Conservation (phyloP, 2,797 vertebrate genomes). For the Sardinella longiceps region DNA sequence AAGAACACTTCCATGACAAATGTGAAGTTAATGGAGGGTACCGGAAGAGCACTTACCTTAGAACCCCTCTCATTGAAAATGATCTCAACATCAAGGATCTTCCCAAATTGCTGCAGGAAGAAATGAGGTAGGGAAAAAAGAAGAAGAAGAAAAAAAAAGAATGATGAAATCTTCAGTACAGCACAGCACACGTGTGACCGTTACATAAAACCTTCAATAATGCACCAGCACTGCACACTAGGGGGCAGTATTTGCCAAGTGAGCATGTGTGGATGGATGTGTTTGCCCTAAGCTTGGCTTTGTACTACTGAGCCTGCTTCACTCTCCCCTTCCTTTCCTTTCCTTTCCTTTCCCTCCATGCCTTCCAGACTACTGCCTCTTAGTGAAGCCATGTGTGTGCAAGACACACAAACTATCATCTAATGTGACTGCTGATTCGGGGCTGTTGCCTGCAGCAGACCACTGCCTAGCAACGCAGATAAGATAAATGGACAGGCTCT, state of each 20-base stretch:
- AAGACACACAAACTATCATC: background rate
- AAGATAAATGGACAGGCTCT: background rate
- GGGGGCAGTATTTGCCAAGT: slow-evolving; percentile 66
- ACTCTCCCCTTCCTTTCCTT: background rate
- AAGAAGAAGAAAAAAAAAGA: background rate
- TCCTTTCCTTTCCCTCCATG: background rate
- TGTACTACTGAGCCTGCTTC: background rate
- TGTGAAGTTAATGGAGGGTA: background rate
- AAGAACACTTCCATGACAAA: background rate
- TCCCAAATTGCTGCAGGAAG: slow-evolving; percentile 76
- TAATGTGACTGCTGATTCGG: background rate
- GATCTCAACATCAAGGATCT: slow-evolving; percentile 81
- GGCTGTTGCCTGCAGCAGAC: background rate
- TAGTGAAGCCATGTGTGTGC: background rate
- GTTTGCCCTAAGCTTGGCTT: slow-evolving; percentile 4
- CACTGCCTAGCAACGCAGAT: slow-evolving; percentile 1
- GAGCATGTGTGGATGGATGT: background rate
- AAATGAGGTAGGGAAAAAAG: slow-evolving; percentile 27
- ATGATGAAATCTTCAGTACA: background rate
- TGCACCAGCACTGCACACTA: slow-evolving; percentile 51
- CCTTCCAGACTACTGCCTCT: slow-evolving; percentile 10
- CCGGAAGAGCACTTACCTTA: slow-evolving; percentile 68
- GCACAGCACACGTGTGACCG: background rate
- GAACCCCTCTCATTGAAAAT: slow-evolving; percentile 82
- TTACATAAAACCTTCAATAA: slow-evolving; percentile 12